Conservation (phyloP, 2,888 invertebrate genomes). For the Drosophila subquinaria region DNA sequence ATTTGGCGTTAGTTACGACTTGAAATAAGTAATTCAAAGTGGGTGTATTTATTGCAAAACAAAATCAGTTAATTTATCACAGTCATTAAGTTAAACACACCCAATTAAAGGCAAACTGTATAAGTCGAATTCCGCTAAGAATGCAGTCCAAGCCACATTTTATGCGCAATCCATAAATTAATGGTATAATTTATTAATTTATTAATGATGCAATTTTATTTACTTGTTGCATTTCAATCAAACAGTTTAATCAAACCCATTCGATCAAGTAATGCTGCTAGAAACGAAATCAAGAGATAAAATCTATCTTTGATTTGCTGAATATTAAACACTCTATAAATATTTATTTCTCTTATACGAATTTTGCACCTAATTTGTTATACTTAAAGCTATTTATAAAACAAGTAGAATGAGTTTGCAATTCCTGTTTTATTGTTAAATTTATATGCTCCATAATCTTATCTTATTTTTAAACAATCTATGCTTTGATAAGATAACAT, state of each 20-base stretch:
- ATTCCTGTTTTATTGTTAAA: neutral
- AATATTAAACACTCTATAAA: neutral
- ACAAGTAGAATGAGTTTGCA: neutral
- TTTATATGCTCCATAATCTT: neutral
- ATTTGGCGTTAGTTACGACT: neutral
- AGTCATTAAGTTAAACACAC: conserved; percentile 7
- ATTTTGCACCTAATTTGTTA: too few species aligned
- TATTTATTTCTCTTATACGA: neutral
- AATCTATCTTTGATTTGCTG: neutral
- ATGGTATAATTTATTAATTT: conserved; percentile 49
- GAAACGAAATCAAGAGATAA: neutral
- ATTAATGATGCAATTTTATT: conserved; percentile 68
- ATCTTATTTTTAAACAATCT: neutral
- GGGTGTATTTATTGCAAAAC: neutral
- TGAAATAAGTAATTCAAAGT: neutral
- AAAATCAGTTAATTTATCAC: conserved; percentile 1
- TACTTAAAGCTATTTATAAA: neutral
- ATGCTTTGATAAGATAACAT: neutral
- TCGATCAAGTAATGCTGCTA: conserved; percentile 13
- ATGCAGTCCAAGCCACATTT: conserved; percentile 56
- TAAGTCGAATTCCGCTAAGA: conserved; percentile 39
- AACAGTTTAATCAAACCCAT: conserved; percentile 35
- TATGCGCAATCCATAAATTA: conserved; percentile 55
- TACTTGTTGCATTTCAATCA: conserved; percentile 58
- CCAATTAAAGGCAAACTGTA: conserved; percentile 26